Evolutionary conservation across 1,140 invertebrate species (phyloP).

Genomic region (Rhynchophorus ferrugineus): DNA sequence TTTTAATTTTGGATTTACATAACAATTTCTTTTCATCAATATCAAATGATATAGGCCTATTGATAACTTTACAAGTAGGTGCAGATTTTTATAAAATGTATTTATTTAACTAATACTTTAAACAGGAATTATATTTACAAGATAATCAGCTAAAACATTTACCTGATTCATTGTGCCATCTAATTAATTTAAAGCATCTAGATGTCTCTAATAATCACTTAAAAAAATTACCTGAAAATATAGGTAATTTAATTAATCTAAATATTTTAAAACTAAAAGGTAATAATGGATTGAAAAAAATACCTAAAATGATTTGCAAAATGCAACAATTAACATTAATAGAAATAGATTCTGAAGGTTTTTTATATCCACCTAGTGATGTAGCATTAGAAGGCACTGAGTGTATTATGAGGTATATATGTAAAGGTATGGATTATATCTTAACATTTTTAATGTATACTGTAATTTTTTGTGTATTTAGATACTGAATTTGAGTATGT

Average conservation of each 20-base stretch:
- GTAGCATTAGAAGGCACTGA: constrained; percentile 50
- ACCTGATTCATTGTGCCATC: constrained; percentile 56
- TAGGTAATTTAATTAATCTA: constrained; percentile 55
- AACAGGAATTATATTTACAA: constrained; percentile 57
- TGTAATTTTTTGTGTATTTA: constrained; percentile 13
- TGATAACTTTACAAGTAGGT: constrained; percentile 54
- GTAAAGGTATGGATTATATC: constrained; percentile 36
- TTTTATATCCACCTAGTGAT: constrained; percentile 55
- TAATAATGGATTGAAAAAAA: constrained; percentile 49
- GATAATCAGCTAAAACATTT: constrained; percentile 57
- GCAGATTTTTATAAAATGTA: constrained; percentile 1
- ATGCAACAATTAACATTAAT: constrained; percentile 50
- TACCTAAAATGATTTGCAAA: constrained; percentile 56
- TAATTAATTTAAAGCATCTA: constrained; percentile 55
- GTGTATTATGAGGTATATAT: constrained; percentile 61
- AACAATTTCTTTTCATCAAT: constrained; percentile 59
- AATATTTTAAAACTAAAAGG: constrained; percentile 48
- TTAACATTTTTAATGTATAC: constrained; percentile 6
- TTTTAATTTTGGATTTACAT: constrained; percentile 64
- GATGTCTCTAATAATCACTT: constrained; percentile 66
- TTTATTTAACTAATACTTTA: constrained; percentile 4
- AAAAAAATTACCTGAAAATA: constrained; percentile 53
- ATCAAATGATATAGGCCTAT: constrained; percentile 52
- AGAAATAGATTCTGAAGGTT: constrained; percentile 52
- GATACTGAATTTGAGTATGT: constrained; percentile 26